Conservation (phyloP, 2,113 vertebrate genomes). For the Spermophilus dauricus region DNA sequence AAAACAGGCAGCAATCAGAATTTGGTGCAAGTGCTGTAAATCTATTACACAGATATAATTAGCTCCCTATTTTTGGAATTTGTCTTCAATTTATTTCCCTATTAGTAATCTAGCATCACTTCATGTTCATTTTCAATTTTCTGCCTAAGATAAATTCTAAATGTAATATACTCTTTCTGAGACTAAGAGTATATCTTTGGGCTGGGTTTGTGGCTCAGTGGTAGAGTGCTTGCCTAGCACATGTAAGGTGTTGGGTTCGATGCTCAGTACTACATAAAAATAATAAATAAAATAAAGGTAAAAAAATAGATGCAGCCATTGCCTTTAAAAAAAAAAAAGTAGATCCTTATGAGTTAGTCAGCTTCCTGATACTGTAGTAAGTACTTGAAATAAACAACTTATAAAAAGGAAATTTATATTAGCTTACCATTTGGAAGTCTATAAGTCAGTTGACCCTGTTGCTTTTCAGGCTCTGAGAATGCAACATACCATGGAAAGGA, state of each 20-base stretch:
- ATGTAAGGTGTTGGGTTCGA: no score
- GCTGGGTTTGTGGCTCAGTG: no score
- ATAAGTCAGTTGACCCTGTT: background rate
- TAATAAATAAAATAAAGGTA: no score
- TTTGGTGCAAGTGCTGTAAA: background rate
- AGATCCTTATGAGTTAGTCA: background rate
- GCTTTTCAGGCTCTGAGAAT: background rate
- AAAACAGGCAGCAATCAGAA: background rate
- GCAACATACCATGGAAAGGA: background rate
- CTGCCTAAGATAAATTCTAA: slow-evolving; percentile 5
- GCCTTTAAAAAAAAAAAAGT: no score
- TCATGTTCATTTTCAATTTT: background rate
- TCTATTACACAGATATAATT: background rate
- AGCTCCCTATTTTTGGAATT: slow-evolving; percentile 31
- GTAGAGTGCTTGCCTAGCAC: no score
- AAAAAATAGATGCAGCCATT: no score
- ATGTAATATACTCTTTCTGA: background rate
- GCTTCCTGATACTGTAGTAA: background rate
- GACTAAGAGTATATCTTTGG: background rate
- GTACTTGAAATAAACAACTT: background rate
- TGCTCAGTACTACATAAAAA: no score
- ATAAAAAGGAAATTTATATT: background rate
- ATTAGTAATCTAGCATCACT: background rate
- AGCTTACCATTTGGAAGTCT: background rate
- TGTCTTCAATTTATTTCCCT: background rate